A percentile compares a stretch with the other conserved stretches of the same genome.
Evolutionary conservation across 2,888 invertebrate species (phyloP).

Genomic region (Drosophila mercatorum): DNA sequence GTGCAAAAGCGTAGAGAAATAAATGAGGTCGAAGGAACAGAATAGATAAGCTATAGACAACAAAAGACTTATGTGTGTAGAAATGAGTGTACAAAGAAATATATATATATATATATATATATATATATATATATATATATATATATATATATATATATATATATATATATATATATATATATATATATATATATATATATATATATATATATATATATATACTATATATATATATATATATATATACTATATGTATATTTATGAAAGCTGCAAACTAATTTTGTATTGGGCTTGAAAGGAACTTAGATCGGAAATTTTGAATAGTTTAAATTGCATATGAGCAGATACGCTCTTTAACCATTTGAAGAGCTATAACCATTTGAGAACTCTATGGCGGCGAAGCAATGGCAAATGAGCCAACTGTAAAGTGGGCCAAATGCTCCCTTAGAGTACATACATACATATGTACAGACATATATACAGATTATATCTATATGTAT

Average conservation of each 20-base stretch:
- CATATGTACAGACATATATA: no score
- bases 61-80: slow-evolving; percentile 15
- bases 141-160: not conserved
- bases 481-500: no score
- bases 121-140: not conserved
- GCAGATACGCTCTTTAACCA: not conserved
- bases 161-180: not conserved
- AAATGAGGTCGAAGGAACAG: slow-evolving; percentile 3
- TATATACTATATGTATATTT: not conserved
- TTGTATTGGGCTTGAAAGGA: no score
- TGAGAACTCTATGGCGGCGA: not conserved
- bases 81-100: not conserved
- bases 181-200: not conserved
- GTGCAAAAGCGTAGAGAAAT: slow-evolving; percentile 42
- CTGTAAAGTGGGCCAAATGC: not conserved
- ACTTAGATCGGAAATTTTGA: not conserved
- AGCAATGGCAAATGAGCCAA: not conserved
- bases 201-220: not conserved
- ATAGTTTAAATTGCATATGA: not conserved
- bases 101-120: not conserved
- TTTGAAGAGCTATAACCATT: not conserved
- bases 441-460: no score
- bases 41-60: slow-evolving; percentile 24
- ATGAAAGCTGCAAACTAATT: not conserved
- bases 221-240: not conserved